These are phyloP conservation scores for Halcyon leucocephala DNA, from an alignment of 2,797 vertebrate species.

Conservation along the genomic window DNA sequence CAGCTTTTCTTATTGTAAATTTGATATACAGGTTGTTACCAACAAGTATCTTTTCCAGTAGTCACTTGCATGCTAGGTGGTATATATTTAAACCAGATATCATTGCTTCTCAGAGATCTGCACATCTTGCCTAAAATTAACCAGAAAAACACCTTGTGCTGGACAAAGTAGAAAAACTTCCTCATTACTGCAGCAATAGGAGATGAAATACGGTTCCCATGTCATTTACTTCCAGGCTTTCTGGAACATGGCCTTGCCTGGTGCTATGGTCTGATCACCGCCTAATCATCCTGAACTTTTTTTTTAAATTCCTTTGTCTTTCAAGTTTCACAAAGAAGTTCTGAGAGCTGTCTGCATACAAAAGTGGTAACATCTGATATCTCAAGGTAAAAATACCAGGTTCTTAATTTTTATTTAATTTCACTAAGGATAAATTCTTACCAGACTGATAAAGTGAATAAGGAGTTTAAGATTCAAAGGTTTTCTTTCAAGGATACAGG, in stretches of 20 bases:
- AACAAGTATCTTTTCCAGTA: neutral
- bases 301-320: neutral
- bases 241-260: neutral
- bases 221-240: neutral
- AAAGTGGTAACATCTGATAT: neutral
- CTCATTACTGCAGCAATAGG: neutral
- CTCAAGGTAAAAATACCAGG: neutral
- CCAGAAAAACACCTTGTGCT: neutral
- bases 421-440: neutral
- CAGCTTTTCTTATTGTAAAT: neutral
- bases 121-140: neutral
- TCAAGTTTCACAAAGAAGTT: neutral
- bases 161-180: neutral
- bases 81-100: neutral
- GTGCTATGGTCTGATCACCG: neutral
- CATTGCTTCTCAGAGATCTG: neutral
- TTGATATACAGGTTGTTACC: neutral
- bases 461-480: neutral
- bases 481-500: neutral
- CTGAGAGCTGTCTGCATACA: neutral
- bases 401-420: neutral
- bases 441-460: neutral
- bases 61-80: neutral
- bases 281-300: neutral
- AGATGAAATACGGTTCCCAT: neutral